Conservation (phyloP, 2,797 vertebrate genomes). For the Fratercula arctica region DNA sequence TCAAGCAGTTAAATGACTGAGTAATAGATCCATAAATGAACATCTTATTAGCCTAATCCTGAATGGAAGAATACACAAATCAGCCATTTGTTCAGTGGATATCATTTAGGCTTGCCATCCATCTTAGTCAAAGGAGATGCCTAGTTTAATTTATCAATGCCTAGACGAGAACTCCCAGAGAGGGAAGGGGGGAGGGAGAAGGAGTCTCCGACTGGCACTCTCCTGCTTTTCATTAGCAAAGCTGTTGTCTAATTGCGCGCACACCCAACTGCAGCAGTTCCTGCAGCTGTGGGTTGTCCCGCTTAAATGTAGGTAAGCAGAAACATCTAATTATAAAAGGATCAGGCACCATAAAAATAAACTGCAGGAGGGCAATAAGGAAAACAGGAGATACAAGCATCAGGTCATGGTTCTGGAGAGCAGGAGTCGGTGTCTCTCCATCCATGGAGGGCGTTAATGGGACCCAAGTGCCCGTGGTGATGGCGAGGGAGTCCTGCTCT, state of each 20-base stretch:
- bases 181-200: background rate
- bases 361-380: background rate
- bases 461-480: background rate
- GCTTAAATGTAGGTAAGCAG: background rate
- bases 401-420: background rate
- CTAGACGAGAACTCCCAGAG: slow-evolving; percentile 26
- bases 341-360: background rate
- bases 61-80: slow-evolving; percentile 77
- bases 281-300: background rate
- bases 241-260: background rate
- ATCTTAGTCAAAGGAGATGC: slow-evolving; percentile 79
- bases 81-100: slow-evolving; percentile 69
- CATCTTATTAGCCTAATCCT: slow-evolving; percentile 83
- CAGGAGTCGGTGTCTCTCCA: too few species aligned
- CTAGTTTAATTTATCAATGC: slow-evolving; percentile 77
- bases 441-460: background rate
- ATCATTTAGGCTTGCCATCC: slow-evolving; percentile 75
- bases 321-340: background rate
- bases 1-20: slow-evolving; percentile 70
- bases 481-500: background rate
- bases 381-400: too few species aligned
- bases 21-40: slow-evolving; percentile 80
- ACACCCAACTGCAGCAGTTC: background rate
- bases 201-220: background rate
- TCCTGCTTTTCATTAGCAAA: background rate